Evolutionary conservation across 2,113 vertebrate species (phyloP).

Genomic region (Sinosuthora webbiana): DNA sequence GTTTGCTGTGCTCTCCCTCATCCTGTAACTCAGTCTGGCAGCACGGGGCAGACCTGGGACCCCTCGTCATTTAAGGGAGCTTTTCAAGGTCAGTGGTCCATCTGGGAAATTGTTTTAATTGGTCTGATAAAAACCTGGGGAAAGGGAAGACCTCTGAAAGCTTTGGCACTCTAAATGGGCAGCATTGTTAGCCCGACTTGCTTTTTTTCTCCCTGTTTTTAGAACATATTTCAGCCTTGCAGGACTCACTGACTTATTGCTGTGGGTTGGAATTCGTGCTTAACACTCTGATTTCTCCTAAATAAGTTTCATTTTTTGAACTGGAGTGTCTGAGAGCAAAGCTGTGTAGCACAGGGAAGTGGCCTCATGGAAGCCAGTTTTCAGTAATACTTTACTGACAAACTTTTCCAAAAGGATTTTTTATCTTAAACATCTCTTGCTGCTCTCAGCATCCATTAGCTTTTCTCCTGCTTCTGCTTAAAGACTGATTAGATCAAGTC

Average conservation of each 20-base stretch:
- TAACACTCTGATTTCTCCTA: neutral
- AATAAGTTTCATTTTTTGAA: neutral
- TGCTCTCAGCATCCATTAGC: neutral
- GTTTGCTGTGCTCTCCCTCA: neutral
- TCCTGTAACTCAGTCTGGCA: neutral
- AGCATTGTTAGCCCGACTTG: neutral
- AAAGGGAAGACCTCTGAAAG: neutral
- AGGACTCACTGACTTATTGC: neutral
- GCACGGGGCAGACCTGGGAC: neutral
- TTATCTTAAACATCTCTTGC: neutral
- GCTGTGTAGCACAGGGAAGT: neutral
- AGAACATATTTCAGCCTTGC: neutral
- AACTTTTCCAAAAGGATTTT: neutral
- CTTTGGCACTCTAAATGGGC: neutral
- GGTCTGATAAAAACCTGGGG: neutral
- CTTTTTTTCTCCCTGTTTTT: neutral
- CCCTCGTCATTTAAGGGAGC: neutral
- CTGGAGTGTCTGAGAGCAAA: neutral
- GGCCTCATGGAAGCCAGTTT: neutral
- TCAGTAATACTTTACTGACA: neutral
- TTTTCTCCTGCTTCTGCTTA: neutral
- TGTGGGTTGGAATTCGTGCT: neutral
- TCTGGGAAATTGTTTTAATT: constrained; percentile 54
- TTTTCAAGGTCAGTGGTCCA: constrained; percentile 35
- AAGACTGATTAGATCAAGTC: neutral